Evolutionary conservation across 2,888 invertebrate species (phyloP), one percentile per base, ranked within the genome.

Genomic region (Xylota segnis): DNA sequence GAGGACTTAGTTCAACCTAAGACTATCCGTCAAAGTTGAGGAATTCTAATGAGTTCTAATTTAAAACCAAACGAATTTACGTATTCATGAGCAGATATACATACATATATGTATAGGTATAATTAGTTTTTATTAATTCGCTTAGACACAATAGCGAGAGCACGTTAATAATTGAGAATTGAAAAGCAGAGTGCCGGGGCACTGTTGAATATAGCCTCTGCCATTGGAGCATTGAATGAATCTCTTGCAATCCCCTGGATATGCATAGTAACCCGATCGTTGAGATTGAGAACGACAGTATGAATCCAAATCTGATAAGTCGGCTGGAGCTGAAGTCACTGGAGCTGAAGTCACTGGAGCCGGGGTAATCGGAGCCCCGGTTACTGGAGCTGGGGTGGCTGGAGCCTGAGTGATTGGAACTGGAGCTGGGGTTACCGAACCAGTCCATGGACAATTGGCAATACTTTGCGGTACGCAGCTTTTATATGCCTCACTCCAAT

Each of bases 231-330:
- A 92, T 12, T 89, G 87, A 61, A 91, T 89, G 18, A 90, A 92
- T 70, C 89, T 90, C 5, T 82, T 88, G 37, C 91, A 91, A 77
- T 91, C 89, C 3, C 74, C 86, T 0, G 91, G 90, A 88, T 90
- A 89, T 0, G 90, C 74, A 0, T 89, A 47, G 72, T 89, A 90
- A 0, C 65, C 50, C 2, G 37, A 29, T 18, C 4, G n/a, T 6
- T n/a, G 18, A 23, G 4, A 5, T 1, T 6, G 16, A 16, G 29
- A 18, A 2, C 23, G 10, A 7, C 77, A 70, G n/a, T 59, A 68
- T 10, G 50, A 9, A 29, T 68, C 16, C 4, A 34, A 6, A 12
- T 77, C 14, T 5, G 3, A n/a, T 4, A 7, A 0, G 7, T 52
- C 37, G 3, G 4, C 4, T 29, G 27, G 16, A 16, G 63, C 10